Percentiles rank a stretch among this genome's conserved stretches.
Conservation (phyloP, 2,888 invertebrate genomes). For the Pseudanteris insignis region DNA sequence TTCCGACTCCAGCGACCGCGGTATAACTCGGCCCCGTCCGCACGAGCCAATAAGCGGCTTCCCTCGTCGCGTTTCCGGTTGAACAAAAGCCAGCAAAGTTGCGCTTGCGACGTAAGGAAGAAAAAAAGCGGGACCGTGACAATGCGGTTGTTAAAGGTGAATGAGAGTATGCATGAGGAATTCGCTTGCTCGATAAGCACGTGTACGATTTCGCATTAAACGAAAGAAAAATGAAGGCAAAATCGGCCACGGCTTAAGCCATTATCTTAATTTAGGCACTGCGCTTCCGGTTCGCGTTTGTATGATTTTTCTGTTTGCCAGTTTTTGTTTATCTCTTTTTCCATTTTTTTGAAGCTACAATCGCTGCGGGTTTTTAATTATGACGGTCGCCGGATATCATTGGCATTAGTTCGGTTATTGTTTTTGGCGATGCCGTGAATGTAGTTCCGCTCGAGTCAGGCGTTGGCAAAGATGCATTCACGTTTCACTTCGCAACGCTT, state of each 20-base stretch:
- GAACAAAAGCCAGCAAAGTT: conserved; percentile 48
- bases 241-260: conserved; percentile 23
- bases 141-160: conserved; percentile 47
- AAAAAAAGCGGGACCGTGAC: conserved; percentile 38
- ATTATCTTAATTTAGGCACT: conserved; percentile 41
- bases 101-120: conserved; percentile 37
- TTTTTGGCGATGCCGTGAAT: no score
- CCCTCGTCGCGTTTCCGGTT: conserved; percentile 49
- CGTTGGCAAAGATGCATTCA: no score
- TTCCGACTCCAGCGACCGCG: conserved; percentile 15
- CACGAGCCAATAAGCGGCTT: conserved; percentile 48
- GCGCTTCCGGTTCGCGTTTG: conserved; percentile 22
- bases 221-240: conserved; percentile 23
- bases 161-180: conserved; percentile 43
- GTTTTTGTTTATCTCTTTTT: no score
- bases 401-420: no score
- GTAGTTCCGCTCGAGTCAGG: no score
- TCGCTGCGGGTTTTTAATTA: no score
- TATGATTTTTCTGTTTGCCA: no score
- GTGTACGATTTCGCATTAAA: conserved; percentile 33
- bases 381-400: no score
- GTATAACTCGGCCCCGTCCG: conserved; percentile 25
- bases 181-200: conserved; percentile 20
- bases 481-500: no score
- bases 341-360: no score